Conservation (phyloP, 2,113 vertebrate species). For the Ellobius talpinus region DNA sequence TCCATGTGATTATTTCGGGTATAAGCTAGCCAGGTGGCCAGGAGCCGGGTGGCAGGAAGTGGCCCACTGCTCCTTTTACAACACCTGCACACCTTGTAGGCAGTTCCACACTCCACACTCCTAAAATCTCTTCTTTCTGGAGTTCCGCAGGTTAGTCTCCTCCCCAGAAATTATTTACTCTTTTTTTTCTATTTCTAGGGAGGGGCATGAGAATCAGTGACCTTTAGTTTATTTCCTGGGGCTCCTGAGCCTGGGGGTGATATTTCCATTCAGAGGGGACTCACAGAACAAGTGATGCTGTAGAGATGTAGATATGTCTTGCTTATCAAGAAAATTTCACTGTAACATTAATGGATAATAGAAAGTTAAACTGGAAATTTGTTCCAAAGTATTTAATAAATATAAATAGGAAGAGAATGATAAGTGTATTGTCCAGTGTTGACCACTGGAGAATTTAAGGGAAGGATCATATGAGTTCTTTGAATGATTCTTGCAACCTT, state of each 20-base stretch:
- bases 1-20: no score
- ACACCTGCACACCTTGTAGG: not conserved
- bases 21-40: no score
- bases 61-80: no score
- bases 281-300: not conserved
- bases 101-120: not conserved
- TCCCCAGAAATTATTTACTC: not conserved
- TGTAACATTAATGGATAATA: not conserved
- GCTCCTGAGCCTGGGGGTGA: not conserved
- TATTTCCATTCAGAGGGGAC: not conserved
- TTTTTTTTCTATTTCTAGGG: not conserved
- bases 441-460: not conserved
- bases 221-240: not conserved
- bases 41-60: no score
- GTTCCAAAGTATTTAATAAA: slow-evolving; percentile 13
- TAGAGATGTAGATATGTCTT: not conserved
- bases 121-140: not conserved
- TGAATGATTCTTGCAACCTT: not conserved
- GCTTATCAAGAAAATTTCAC: slow-evolving; percentile 27
- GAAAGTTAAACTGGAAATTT: not conserved
- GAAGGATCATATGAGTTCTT: slow-evolving; percentile 6
- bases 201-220: not conserved
- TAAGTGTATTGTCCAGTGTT: not conserved
- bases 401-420: not conserved
- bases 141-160: not conserved